Evolutionary conservation across 2,113 vertebrate genomes (phyloP).

Genomic region (Osmerus mordax): DNA sequence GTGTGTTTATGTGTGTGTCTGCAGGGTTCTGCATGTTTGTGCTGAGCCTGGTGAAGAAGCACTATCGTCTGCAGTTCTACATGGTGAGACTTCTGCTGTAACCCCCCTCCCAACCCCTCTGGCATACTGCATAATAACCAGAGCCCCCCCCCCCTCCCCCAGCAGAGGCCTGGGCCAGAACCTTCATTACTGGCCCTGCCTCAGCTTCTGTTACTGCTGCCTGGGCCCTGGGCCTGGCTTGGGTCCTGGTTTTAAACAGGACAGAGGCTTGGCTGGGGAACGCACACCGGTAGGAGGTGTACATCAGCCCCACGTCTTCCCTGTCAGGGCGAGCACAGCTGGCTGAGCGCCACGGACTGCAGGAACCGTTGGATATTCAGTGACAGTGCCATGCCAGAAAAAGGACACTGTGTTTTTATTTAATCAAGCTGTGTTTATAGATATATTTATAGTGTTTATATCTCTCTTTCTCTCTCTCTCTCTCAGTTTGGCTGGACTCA

Average conservation of each 20-base stretch:
- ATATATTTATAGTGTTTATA: neutral
- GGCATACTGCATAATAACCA: neutral
- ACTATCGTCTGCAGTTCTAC: conserved; percentile 98
- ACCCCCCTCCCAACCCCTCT: neutral
- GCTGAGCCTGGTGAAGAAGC: conserved; percentile 97
- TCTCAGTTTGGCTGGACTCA: conserved; percentile 97
- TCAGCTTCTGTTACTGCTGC: neutral
- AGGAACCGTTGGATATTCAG: neutral
- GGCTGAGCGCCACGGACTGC: neutral
- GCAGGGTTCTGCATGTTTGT: conserved; percentile 99
- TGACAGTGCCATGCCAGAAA: no score
- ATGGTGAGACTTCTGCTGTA: conserved; percentile 80
- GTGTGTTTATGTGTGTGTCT: conserved; percentile 23
- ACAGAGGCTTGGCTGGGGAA: neutral
- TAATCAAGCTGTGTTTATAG: neutral
- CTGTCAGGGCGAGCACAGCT: neutral
- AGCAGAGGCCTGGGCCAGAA: conserved; percentile 17
- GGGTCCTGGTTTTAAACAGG: neutral
- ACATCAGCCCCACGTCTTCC: neutral
- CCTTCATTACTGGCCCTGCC: neutral
- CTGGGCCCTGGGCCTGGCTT: neutral
- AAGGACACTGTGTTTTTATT: no score
- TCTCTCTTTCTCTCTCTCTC: neutral
- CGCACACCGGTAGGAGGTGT: neutral
- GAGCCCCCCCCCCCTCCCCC: neutral